A percentile compares a stretch with the other conserved stretches of the same genome.
Conservation (phyloP, 2,888 invertebrate genomes). For the Eucriotettix oculatus region DNA sequence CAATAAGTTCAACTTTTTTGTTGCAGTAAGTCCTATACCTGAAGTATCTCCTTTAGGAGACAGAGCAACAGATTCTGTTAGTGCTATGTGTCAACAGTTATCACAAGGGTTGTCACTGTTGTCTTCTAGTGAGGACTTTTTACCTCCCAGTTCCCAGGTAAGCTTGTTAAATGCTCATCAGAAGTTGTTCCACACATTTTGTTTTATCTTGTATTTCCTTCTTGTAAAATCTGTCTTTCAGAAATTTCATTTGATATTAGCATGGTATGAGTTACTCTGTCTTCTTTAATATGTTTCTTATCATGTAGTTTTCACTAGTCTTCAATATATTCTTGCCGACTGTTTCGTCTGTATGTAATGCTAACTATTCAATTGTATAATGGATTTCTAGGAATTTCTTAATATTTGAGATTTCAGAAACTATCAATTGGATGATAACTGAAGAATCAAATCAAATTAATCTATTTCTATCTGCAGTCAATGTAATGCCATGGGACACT, state of each 20-base stretch:
- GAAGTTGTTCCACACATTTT: background rate
- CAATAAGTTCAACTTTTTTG: background rate
- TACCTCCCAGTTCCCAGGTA: constrained; percentile 3
- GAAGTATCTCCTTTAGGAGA: constrained; percentile 47
- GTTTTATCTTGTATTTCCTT: background rate
- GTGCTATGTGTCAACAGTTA: constrained; percentile 61
- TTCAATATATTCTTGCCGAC: no score
- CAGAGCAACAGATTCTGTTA: constrained; percentile 33
- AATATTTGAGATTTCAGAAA: no score
- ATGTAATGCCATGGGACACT: no score
- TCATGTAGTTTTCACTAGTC: no score
- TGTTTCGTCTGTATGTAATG: no score
- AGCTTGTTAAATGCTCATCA: background rate
- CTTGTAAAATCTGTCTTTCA: background rate
- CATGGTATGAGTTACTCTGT: background rate
- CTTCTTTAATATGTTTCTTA: no score
- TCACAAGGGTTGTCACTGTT: constrained; percentile 59
- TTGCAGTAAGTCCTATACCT: constrained; percentile 57
- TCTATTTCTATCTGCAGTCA: no score
- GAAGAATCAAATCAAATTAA: no score
- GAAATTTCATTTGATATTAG: background rate
- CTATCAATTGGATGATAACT: no score
- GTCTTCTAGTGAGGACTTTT: constrained; percentile 39
- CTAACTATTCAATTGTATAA: no score
- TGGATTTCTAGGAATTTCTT: no score